Evolutionary conservation across 2,797 vertebrate genomes (phyloP), one percentile per base, ranked within the genome.

Genomic region (Naso thynnoides): DNA sequence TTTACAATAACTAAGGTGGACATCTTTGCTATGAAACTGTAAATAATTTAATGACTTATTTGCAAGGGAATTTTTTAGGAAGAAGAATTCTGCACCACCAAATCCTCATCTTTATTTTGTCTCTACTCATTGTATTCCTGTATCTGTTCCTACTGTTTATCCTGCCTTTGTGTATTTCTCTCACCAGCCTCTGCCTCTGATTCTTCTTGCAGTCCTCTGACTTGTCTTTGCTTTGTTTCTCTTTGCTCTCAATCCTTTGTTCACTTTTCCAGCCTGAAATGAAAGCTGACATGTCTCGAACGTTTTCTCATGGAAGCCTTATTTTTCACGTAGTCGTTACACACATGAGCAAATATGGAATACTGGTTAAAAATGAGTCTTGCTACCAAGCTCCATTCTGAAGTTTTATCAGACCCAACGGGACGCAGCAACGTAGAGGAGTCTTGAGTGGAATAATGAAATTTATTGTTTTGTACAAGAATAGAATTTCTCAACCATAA

Each of bases 281-380:
- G 44, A 74, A 57, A 74, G 69, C 47, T 31, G 36, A 69, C 73
- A 77, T n/a, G 45, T 59, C 58, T 72, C 41, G 19, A 24, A 42
- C 33, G 50, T 56, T 48, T 33, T 66, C 50, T 77, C 44, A 23
- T n/a, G 60, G 42, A 64, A 48, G 19, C 33, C 33, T 18, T 23
- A 50, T 52, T 71, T 50, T 41, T 44, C 27, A 59, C n/a, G 23
- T 27, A n/a, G 61, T 41, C 58, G 38, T 55, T 58, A 27, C 62
- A 63, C 33, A 42, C 52, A 63, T 62, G 41, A 33, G 45, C 65
- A 53, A 42, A 42, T 24, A 16, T 52, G 39, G 19, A 69, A 26
- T 38, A 41, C 54, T 54, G 18, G 39, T 56, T 36, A 15, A 21
- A 39, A 39, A 16, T 31, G 59, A 65, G 70, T 36, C 18, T 41